Conservation (phyloP, 2,888 invertebrate genomes). For the Apamea crenata region DNA sequence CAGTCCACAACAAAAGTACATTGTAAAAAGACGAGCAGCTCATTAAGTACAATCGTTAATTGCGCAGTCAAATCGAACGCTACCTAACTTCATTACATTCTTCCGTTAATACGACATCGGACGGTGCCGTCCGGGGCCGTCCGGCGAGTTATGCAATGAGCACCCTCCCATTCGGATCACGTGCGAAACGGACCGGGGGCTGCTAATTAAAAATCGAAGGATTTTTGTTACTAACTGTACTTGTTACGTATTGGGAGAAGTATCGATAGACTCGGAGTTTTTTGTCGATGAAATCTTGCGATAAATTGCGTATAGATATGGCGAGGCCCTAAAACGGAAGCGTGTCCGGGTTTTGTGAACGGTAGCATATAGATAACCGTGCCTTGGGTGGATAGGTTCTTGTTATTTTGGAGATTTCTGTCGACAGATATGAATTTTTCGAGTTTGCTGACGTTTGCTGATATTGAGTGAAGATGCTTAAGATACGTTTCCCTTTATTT, state of each 20-base stretch:
- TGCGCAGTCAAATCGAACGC: slow-evolving; percentile 84
- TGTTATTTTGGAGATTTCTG: slow-evolving; percentile 59
- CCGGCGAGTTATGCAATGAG: slow-evolving; percentile 80
- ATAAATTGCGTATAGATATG: slow-evolving; percentile 65
- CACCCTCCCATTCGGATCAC: slow-evolving; percentile 83
- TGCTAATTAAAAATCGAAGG: slow-evolving; percentile 90
- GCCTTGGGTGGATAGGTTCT: slow-evolving; percentile 57
- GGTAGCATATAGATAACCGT: slow-evolving; percentile 54
- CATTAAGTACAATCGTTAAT: slow-evolving; percentile 85
- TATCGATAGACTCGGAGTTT: slow-evolving; percentile 56
- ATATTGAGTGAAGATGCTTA: slow-evolving; percentile 30
- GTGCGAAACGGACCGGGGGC: slow-evolving; percentile 77
- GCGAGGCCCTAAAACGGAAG: slow-evolving; percentile 58
- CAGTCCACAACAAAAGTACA: slow-evolving; percentile 69
- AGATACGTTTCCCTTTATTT: slow-evolving; percentile 13
- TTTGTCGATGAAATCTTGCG: slow-evolving; percentile 56
- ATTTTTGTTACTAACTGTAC: slow-evolving; percentile 87
- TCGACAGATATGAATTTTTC: slow-evolving; percentile 58
- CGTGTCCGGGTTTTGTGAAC: slow-evolving; percentile 66
- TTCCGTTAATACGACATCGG: slow-evolving; percentile 78
- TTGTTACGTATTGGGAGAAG: slow-evolving; percentile 68
- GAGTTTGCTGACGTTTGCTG: slow-evolving; percentile 48
- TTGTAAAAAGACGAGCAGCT: slow-evolving; percentile 71
- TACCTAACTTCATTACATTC: slow-evolving; percentile 83
- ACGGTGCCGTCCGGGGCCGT: slow-evolving; percentile 65